Base-by-base conservation (phyloP, 64 coral and sea anemone species). In the Stichodactyla helianthus region DNA sequence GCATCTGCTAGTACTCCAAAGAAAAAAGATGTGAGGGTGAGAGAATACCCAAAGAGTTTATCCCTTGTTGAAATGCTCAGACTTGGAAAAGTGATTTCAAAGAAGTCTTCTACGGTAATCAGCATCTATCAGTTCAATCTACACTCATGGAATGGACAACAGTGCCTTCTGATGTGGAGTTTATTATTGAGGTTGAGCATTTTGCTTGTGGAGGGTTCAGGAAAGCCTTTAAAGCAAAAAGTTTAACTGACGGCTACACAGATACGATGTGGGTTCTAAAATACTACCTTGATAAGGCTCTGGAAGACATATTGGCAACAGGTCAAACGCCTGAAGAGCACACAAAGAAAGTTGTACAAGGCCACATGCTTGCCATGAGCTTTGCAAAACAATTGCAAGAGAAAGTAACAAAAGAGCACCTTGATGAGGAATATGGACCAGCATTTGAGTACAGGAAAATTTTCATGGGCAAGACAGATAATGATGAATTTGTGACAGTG, bases 151-250 rank as follows among this genome's bases (percentile, higher is more conserved):
- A 19, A 71, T 93, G 87, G 77, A 86, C 83, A 54, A 89, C 31
- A 51, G 60, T 86, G 9, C 84, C 92, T 52, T 56, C 53, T 56
- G 50, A 79, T 31, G 77, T 89, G 78, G 88, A 93, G 35, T 93
- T 93, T 59, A 74, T 22, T 50, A 86, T 82, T 59, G 60, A 54
- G 61, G 79, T 86, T 53, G 82, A 93, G 50, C 59, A 27, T 61
- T 81, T 93, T 89, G 92, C 55, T 26, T 62, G 10, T 44, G 92
- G 92, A 81, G 92, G 70, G 23, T 93, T 89, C 74, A n/a, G 92
- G 59, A 31, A 55, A 55, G 92, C 92, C 54, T 86, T 86, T 35
- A 93, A 89, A 86, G 92, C 92, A 53, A 71, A 20, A 53, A 86
- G 82, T 71, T 63, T 80, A 31, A 25, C 61, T 25, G 55, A 54